Percentiles rank a stretch among this genome's conserved stretches.
Conservation (phyloP, 2,888 invertebrate species). For the Priocnemis perturbator region DNA sequence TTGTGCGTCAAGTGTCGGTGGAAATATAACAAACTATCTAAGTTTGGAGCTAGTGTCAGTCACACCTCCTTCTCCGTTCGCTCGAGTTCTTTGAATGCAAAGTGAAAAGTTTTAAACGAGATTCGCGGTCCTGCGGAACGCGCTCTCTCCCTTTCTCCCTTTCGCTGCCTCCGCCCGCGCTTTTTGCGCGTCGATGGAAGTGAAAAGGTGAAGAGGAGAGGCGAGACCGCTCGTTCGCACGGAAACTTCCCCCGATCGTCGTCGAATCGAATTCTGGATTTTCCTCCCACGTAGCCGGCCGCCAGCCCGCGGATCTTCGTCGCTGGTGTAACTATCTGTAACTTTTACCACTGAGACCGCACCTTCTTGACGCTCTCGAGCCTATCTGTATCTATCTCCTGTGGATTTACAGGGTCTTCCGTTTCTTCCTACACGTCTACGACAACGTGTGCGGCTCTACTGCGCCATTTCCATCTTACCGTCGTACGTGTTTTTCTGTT, state of each 20-base stretch:
- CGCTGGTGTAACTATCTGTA: slow-evolving; percentile 25
- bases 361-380: slow-evolving; percentile 16
- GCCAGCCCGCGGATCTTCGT: slow-evolving; percentile 1
- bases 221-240: slow-evolving; percentile 35
- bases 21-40: slow-evolving; percentile 7
- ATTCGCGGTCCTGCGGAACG: slow-evolving; percentile 41
- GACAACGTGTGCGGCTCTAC: neutral
- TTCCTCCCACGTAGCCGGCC: slow-evolving; percentile 32
- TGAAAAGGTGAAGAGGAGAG: neutral
- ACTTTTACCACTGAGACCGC: slow-evolving; percentile 33
- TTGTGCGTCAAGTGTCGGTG: slow-evolving; percentile 1
- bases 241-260: slow-evolving; percentile 48
- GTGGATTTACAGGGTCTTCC: slow-evolving; percentile 11
- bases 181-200: slow-evolving; percentile 22
- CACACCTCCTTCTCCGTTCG: neutral
- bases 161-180: neutral
- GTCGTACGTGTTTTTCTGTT: no score
- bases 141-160: slow-evolving; percentile 10
- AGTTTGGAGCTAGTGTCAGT: slow-evolving; percentile 5
- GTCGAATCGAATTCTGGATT: slow-evolving; percentile 50
- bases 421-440: neutral
- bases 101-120: slow-evolving; percentile 57
- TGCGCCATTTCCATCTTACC: neutral
- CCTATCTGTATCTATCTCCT: slow-evolving; percentile 16
- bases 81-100: slow-evolving; percentile 7